Evolutionary conservation across 2,888 invertebrate genomes (phyloP), one percentile per base, ranked within the genome.

Genomic region (Melanophora roralis): DNA sequence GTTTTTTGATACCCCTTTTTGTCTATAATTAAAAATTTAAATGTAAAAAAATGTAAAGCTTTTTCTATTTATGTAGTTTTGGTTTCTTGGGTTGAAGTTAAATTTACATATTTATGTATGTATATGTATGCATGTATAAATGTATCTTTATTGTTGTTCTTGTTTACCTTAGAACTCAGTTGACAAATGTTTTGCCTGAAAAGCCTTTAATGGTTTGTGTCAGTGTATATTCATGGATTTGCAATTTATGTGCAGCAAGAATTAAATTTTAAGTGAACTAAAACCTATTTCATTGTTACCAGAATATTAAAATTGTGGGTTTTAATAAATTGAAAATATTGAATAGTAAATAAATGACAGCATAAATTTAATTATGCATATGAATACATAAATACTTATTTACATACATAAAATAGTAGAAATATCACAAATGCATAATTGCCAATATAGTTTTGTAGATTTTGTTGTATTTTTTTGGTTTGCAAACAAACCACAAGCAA

Each of bases 231-330:
- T 53, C 32, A 16, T 53, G 53, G 53, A 27, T 23, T 49, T 49
- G n/a, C 23, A 5, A 49, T 23, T 49, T 49, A n/a, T 49, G 21
- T 49, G 23, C 49, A 0, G 12, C 21, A 49, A 12, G 12, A 27
- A 23, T 49, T 23, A 12, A 49, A 49, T 49, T 23, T 49, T 27
- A 49, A 49, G 23, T 23, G 49, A 21, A 49, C 5, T 5, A 49
- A 49, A 49, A 49, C 23, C 23, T 23, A 49, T 49, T 23, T 23
- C 23, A 49, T 49, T 49, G 21, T 49, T 49, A 23, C n/a, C 12
- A 23, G 49, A 49, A 23, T 49, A 49, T 68, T 68, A 45, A 55
- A 55, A 45, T 45, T 68, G 67, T 68, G 67, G 67, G n/a, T n/a
- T 55, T 23, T 2, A 55, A 55, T 21, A 55, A 53, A 23, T 12